Conservation (phyloP, 2,797 vertebrate species). For the Etheostoma perlongum region DNA sequence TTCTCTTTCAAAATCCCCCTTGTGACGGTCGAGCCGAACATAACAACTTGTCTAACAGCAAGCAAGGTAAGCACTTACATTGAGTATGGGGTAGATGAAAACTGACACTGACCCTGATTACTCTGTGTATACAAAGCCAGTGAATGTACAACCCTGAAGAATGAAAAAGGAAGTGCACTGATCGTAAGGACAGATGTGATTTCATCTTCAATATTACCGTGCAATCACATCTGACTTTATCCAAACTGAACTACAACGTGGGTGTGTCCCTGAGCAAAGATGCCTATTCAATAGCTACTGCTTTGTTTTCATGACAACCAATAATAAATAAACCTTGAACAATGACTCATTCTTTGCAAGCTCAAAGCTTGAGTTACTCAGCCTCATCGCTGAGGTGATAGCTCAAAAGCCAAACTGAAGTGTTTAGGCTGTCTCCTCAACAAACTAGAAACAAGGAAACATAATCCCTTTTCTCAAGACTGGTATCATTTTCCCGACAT, state of each 20-base stretch:
- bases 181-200: conserved; percentile 41
- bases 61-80: conserved; percentile 52
- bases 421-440: conserved; percentile 48
- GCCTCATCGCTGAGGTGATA: conserved; percentile 45
- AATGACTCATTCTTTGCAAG: conserved; percentile 66
- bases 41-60: conserved; percentile 59
- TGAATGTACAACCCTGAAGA: conserved; percentile 34
- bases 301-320: conserved; percentile 84
- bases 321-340: conserved; percentile 76
- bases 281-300: conserved; percentile 57
- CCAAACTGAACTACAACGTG: conserved; percentile 46
- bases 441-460: conserved; percentile 54
- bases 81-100: conserved; percentile 31
- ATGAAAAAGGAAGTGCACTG: conserved; percentile 21
- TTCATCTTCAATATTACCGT: conserved; percentile 25
- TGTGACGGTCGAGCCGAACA: conserved; percentile 47
- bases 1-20: conserved; percentile 45
- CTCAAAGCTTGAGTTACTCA: conserved; percentile 42
- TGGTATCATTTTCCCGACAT: conserved; percentile 46
- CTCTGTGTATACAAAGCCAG: conserved; percentile 20
- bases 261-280: conserved; percentile 67
- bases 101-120: conserved; percentile 43
- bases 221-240: conserved; percentile 54
- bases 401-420: conserved; percentile 52
- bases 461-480: conserved; percentile 46